Evolutionary conservation across 2,797 vertebrate genomes (phyloP), one percentile per base, ranked within the genome.

Genomic region (Rhinatrema bivittatum): DNA sequence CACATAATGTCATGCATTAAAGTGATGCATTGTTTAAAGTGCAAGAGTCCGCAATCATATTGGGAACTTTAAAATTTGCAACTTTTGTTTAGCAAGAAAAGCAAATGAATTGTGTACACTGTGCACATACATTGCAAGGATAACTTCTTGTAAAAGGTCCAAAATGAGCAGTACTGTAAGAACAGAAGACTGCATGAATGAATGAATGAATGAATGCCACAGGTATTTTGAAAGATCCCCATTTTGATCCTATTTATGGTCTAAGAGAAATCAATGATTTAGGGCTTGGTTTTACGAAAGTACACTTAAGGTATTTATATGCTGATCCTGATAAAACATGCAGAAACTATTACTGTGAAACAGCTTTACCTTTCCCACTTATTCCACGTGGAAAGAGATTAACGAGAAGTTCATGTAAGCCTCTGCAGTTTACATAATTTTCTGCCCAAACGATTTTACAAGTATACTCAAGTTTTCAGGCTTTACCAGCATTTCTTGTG

Each of bases 391-490:
- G 41, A 56, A 55, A 30, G 52, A 59, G 50, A 60, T 71, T 68
- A 58, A 56, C 34, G 45, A 36, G 52, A 48, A 50, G 32, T 56
- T 61, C 60, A 60, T 36, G 35, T 38, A 58, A 66, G 23, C 39
- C 49, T 53, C 46, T 35, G 50, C 24, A 46, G 53, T 42, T 49
- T 46, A 51, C 39, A 68, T 45, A 56, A 29, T 12, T 65, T 17
- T 20, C 22, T 36, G 32, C 26, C 32, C 2, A 46, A 41, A 43
- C 53, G 15, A 17, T 24, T 26, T 37, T 42, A 39, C 36, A 16
- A 59, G 22, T 22, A 50, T 30, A 53, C 31, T 45, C 64, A 36
- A 51, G 35, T 50, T 54, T 65, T 63, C 29, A 44, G 10, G 10
- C 70, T 57, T 46, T 24, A 52, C 50, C 24, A 35, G 12, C 42